Evolutionary conservation across 2,888 invertebrate species (phyloP), one percentile per base, ranked within the genome.

Genomic region (Oscheius sp.): DNA sequence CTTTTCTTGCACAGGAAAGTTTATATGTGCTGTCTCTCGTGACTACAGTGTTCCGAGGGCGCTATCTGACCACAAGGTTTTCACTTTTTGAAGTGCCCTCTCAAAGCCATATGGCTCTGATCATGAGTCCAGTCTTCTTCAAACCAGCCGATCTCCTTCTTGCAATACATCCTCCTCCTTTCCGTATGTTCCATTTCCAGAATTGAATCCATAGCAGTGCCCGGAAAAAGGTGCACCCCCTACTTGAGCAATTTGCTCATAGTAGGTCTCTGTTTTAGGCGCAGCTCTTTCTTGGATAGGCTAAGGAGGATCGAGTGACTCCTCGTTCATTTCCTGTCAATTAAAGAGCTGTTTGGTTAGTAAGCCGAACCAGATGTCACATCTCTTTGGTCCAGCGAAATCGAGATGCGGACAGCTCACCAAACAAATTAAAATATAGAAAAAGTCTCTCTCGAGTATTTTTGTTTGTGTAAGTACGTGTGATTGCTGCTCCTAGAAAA

Each of bases 361-460:
- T 68, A 68, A 68, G 68, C 55, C 42, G 68, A 68, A 68, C 68
- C 68, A 68, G 55, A 68, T 68, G 68, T 68, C 51, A 42, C 68
- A 68, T 68, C 68, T 53, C 55, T 33, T 33, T 21, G n/a, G 63
- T 48, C n/a, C 42, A 37, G 50, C 33, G 66, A 35, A 33, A n/a
- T 33, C 55, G 11, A 21, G 21, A 21, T 21, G 21, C 21, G 21
- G 21, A 21, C 21, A 21, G 68, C 55, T 55, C 68, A n/a, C 53
- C 33, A 68, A 68, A 68, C 68, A 68, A 68, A 68, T 68, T 68
- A 68, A 68, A 68, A 68, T 68, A 33, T 55, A 48, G 29, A 21
- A 48, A 48, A 63, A 32, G 5, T 7, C 5, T 33, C 29, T 29
- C 58, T 58, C 5, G 32, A 21, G n/a, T 21, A 57, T 29, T 57